These are phyloP conservation scores for Ahaetulla prasina DNA, from an alignment of 2,113 vertebrate species.

Conservation along the genomic window DNA sequence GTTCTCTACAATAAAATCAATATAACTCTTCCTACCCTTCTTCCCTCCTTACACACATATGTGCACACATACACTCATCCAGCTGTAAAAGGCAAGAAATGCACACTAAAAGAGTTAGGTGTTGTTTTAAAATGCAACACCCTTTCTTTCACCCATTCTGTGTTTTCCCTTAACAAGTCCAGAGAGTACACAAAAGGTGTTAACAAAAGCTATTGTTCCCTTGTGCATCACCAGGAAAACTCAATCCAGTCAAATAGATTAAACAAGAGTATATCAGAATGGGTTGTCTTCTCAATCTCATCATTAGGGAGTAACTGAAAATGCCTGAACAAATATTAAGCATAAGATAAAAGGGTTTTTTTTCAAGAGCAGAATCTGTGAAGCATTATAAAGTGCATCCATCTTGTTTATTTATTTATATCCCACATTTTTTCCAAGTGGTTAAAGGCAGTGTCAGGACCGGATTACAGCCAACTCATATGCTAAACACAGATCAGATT, in stretches of 20 bases:
- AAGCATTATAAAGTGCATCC: neutral
- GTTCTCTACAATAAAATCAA: neutral
- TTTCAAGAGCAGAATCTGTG: neutral
- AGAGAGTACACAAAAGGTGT: neutral
- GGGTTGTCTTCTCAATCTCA: neutral
- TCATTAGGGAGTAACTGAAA: conserved; percentile 4
- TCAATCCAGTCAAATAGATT: conserved; percentile 3
- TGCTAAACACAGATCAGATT: neutral
- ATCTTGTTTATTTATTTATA: neutral
- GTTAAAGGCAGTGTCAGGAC: neutral
- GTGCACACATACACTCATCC: neutral
- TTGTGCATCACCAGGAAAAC: neutral
- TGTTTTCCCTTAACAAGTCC: neutral
- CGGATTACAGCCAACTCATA: neutral
- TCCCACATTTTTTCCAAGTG: neutral
- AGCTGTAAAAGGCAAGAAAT: neutral
- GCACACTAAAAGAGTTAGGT: neutral
- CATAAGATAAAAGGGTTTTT: neutral
- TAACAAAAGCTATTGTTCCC: neutral
- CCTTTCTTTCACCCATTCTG: neutral
- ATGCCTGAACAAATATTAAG: neutral
- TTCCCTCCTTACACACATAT: neutral
- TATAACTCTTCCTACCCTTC: neutral
- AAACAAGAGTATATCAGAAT: conserved; percentile 1
- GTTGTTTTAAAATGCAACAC: neutral